phyloP scores from a whole-genome alignment of 2,797 vertebrate species.

The Fistularia tabacaria region DNA sequence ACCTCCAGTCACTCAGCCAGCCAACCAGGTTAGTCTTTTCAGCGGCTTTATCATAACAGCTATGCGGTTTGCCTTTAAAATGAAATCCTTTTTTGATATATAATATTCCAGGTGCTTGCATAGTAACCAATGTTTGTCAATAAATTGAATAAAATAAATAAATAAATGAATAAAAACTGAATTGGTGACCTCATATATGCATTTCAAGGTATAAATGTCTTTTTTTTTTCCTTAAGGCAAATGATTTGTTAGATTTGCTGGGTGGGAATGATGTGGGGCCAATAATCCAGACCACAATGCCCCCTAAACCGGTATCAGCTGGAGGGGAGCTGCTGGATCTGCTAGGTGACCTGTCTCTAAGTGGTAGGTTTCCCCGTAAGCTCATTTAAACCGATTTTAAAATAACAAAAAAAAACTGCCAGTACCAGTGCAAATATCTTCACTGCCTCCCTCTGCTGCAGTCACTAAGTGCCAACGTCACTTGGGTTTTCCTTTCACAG shows the following conservation, averaged over 20 bases:
- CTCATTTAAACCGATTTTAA: background rate
- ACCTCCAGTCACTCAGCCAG: conserved; percentile 80
- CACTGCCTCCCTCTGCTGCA: no score
- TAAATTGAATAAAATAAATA: no score
- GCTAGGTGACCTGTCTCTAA: conserved; percentile 89
- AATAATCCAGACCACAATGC: conserved; percentile 87
- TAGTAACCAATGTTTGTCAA: no score
- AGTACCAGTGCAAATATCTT: no score
- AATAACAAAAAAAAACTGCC: background rate
- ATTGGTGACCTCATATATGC: no score
- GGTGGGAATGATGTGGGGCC: conserved; percentile 89
- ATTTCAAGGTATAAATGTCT: background rate
- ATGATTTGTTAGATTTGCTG: conserved; percentile 93
- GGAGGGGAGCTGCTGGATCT: conserved; percentile 96
- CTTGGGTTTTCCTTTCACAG: no score
- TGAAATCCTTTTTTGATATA: no score
- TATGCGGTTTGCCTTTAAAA: background rate
- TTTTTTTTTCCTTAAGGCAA: conserved; percentile 76
- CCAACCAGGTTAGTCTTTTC: conserved; percentile 82
- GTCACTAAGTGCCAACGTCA: no score
- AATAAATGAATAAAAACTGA: no score
- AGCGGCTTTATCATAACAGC: background rate
- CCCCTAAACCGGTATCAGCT: conserved; percentile 85
- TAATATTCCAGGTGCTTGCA: no score
- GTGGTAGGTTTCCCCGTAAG: conserved; percentile 71